These are phyloP conservation scores for Lepidocyrtoides sp. DNA, from an alignment of 2,888 invertebrate species.

Conservation along the genomic window DNA sequence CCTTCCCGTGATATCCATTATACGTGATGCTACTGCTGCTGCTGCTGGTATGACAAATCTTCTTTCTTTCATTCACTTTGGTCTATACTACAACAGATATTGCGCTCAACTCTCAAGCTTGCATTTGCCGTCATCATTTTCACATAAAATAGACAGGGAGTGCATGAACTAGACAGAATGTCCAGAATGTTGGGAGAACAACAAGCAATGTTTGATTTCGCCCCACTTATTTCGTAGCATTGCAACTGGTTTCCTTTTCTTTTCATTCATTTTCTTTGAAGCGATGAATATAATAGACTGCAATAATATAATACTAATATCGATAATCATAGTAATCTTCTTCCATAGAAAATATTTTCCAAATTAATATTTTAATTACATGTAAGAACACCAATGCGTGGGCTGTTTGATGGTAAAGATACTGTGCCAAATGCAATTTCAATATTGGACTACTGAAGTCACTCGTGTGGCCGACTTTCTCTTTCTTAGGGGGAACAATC, in stretches of 20 bases:
- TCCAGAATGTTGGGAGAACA: background rate
- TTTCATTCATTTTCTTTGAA: constrained; percentile 46
- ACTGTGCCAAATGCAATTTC: background rate
- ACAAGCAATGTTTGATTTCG: constrained; percentile 10
- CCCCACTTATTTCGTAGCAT: constrained; percentile 5
- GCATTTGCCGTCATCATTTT: too few relatives aligned
- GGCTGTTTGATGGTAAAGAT: background rate
- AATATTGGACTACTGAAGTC: background rate
- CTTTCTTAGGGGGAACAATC: background rate
- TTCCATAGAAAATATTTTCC: background rate
- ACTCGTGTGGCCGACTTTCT: constrained; percentile 12
- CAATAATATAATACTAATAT: constrained; percentile 4
- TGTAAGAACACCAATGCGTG: background rate
- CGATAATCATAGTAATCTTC: constrained; percentile 22
- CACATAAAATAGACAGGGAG: background rate
- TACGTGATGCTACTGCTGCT: too few relatives aligned
- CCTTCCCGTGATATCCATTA: too few relatives aligned
- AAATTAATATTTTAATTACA: constrained; percentile 50
- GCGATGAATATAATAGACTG: constrained; percentile 44
- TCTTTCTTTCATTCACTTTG: background rate
- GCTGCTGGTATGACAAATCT: background rate
- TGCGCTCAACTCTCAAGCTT: background rate
- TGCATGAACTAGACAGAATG: background rate
- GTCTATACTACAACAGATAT: background rate
- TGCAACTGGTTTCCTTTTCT: constrained; percentile 14